phyloP scores from a whole-genome alignment of 2,888 invertebrate genomes.

The Noctua janthina region DNA sequence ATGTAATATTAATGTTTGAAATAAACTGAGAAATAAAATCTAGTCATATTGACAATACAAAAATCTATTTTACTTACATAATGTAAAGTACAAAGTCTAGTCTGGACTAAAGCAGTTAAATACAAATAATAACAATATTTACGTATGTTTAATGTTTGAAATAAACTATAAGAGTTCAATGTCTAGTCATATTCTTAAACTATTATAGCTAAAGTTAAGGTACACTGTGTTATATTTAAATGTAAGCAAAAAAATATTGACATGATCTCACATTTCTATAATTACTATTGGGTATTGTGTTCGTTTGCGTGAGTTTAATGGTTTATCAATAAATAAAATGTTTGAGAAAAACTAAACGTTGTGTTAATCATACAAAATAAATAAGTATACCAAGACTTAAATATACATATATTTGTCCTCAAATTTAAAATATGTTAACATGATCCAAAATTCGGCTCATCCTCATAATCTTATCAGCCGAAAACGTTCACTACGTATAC shows the following conservation, averaged over 20 bases:
- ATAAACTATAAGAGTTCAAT: not conserved
- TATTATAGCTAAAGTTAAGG: not conserved
- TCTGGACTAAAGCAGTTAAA: not conserved
- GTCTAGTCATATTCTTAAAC: constrained; percentile 1
- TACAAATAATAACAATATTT: not conserved
- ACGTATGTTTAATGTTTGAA: not conserved
- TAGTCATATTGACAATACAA: not conserved
- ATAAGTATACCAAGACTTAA: not conserved
- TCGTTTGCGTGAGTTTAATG: constrained; percentile 35
- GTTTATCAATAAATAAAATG: constrained; percentile 31
- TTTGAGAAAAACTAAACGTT: constrained; percentile 1
- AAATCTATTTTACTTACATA: constrained; percentile 17
- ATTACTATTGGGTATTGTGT: constrained; percentile 25
- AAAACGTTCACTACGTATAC: not conserved
- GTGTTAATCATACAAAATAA: not conserved
- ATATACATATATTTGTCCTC: not conserved
- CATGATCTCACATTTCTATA: constrained; percentile 45
- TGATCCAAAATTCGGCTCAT: not conserved
- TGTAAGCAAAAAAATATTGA: constrained; percentile 16
- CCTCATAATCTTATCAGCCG: not conserved
- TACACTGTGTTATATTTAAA: constrained; percentile 9
- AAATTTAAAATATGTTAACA: not conserved
- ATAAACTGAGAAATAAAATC: not conserved
- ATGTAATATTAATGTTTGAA: not conserved
- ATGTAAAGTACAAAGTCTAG: constrained; percentile 3